Conservation (phyloP, 2,888 invertebrate genomes). For the Hemaris fuciformis region DNA sequence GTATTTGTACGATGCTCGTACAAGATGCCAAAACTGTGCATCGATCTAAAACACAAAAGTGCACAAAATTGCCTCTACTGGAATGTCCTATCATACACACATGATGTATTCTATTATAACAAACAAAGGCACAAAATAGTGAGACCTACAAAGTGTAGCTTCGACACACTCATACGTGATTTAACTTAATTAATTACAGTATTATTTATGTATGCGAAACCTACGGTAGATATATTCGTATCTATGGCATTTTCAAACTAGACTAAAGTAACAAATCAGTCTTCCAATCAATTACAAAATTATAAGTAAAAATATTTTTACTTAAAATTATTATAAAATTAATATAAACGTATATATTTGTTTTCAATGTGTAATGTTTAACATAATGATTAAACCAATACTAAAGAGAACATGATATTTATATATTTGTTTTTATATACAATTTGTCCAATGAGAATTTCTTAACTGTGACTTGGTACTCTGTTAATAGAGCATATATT, state of each 20-base stretch:
- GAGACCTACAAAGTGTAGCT: slow-evolving; percentile 63
- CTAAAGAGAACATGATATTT: neutral
- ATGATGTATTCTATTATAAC: slow-evolving; percentile 57
- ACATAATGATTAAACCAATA: neutral
- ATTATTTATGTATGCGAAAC: slow-evolving; percentile 54
- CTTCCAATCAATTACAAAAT: slow-evolving; percentile 76
- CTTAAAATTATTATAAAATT: slow-evolving; percentile 44
- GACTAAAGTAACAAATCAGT: slow-evolving; percentile 82
- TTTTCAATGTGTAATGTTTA: neutral
- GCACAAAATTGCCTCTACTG: slow-evolving; percentile 64
- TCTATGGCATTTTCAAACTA: slow-evolving; percentile 82
- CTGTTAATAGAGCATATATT: neutral
- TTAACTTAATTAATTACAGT: slow-evolving; percentile 51
- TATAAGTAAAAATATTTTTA: slow-evolving; percentile 65
- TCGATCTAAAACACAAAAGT: slow-evolving; percentile 37
- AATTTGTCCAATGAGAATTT: neutral
- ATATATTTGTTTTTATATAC: neutral
- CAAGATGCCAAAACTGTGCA: slow-evolving; percentile 11
- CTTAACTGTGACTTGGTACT: neutral
- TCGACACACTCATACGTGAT: slow-evolving; percentile 63
- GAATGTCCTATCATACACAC: slow-evolving; percentile 62
- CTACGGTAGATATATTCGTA: slow-evolving; percentile 60
- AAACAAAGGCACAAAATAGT: slow-evolving; percentile 77
- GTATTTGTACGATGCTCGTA: neutral
- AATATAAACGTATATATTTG: slow-evolving; percentile 18